Percentiles rank a stretch among this genome's conserved stretches.
These are phyloP conservation scores for Drosophila sechellia DNA, from an alignment of 1,140 invertebrate genomes.

Conservation along the genomic window DNA sequence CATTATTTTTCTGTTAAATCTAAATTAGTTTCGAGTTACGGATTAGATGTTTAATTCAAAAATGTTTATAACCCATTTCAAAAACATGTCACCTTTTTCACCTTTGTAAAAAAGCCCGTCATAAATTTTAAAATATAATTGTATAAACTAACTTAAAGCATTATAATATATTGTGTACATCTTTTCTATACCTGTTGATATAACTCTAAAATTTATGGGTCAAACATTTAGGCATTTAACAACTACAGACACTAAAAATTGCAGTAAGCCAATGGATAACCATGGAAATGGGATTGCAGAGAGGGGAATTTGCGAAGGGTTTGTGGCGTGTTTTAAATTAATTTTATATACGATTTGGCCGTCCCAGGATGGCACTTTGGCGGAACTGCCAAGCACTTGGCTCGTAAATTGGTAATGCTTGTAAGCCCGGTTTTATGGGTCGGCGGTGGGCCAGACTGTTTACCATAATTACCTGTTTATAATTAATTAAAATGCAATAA, in stretches of 20 bases:
- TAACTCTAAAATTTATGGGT: constrained; percentile 43
- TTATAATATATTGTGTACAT: not conserved
- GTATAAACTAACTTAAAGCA: too few relatives aligned
- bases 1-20: constrained; percentile 1
- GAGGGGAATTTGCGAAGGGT: not conserved
- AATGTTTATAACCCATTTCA: too few relatives aligned
- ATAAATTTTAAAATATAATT: too few relatives aligned
- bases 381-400: constrained; percentile 42
- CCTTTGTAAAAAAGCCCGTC: too few relatives aligned
- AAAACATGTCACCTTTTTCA: too few relatives aligned
- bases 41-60: not conserved
- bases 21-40: constrained; percentile 3
- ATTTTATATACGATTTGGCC: constrained; percentile 23
- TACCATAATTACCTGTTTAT: constrained; percentile 84
- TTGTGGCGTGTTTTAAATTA: constrained; percentile 52
- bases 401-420: constrained; percentile 49
- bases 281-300: constrained; percentile 3
- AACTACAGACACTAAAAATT: constrained; percentile 57
- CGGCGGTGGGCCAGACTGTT: constrained; percentile 53
- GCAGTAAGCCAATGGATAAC: constrained; percentile 37
- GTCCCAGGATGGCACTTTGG: constrained; percentile 39
- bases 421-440: constrained; percentile 43
- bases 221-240: constrained; percentile 59
- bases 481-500: constrained; percentile 84
- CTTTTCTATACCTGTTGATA: not conserved